phyloP scores from a whole-genome alignment of 2,113 vertebrate species.

The Panthera uncia region DNA sequence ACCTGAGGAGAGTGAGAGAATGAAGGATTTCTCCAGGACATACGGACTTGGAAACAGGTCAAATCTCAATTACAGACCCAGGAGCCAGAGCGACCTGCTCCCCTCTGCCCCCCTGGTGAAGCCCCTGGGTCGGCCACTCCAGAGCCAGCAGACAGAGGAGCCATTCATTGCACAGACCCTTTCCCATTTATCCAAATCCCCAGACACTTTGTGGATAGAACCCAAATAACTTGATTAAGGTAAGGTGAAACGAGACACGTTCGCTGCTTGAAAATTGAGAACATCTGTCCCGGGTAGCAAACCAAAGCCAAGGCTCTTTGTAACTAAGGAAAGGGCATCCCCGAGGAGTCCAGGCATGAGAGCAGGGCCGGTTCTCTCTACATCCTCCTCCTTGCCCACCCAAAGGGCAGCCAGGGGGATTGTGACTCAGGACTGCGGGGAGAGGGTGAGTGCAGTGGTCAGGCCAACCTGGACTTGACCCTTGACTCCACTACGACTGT shows the following conservation, averaged over 20 bases:
- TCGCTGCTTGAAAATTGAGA: neutral
- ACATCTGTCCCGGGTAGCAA: neutral
- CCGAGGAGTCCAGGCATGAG: too few relatives aligned
- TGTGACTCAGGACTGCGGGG: fast-evolving
- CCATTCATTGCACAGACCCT: neutral
- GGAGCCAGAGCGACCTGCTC: neutral
- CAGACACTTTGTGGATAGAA: neutral
- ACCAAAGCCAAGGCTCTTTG: neutral
- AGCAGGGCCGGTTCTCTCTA: fast-evolving
- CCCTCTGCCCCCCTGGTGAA: neutral
- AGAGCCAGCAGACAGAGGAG: fast-evolving
- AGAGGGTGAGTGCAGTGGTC: neutral
- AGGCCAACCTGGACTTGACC: neutral
- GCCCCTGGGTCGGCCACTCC: neutral
- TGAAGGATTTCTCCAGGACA: neutral
- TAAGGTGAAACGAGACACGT: constrained; percentile 17
- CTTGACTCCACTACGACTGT: fast-evolving
- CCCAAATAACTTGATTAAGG: constrained; percentile 7
- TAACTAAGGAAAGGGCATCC: neutral
- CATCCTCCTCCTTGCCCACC: fast-evolving
- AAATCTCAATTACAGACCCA: neutral
- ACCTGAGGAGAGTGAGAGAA: neutral
- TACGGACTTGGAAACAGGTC: constrained; percentile 1
- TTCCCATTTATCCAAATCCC: neutral
- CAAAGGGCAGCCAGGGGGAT: neutral